phyloP scores from a whole-genome alignment of 2,113 vertebrate genomes.

The Philantomba maxwellii region DNA sequence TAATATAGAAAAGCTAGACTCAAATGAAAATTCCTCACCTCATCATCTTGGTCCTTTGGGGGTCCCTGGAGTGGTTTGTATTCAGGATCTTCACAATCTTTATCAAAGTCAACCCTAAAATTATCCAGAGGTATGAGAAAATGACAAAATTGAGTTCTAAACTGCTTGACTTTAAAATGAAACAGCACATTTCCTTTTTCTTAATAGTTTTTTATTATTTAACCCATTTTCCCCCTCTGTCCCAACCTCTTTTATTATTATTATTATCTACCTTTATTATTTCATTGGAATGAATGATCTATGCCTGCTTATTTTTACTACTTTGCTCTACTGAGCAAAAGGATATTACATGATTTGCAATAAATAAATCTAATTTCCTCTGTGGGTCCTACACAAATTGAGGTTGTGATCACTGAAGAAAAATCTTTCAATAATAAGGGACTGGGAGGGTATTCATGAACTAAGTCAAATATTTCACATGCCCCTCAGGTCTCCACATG shows the following conservation, averaged over 20 bases:
- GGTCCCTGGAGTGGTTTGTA: conserved; percentile 88
- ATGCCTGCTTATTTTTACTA: not conserved
- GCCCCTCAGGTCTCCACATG: conserved; percentile 74
- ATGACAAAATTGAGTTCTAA: not conserved
- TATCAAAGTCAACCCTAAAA: conserved; percentile 87
- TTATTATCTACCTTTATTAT: conserved; percentile 4
- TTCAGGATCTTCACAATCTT: conserved; percentile 92
- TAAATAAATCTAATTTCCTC: conserved; percentile 17
- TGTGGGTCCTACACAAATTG: not conserved
- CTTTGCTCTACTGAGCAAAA: not conserved
- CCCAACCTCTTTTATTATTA: not conserved
- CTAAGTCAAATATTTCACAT: conserved; percentile 21
- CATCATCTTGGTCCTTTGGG: conserved; percentile 87
- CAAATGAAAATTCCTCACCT: conserved; percentile 78
- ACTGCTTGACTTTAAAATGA: conserved; percentile 24
- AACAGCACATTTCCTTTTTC: not conserved
- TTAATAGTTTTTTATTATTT: not conserved
- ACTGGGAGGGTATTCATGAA: not conserved
- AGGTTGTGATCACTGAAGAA: not conserved
- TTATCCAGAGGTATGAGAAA: conserved; percentile 36
- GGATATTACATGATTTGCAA: conserved; percentile 5
- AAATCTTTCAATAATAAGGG: not conserved
- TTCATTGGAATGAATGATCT: not conserved
- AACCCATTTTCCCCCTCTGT: not conserved
- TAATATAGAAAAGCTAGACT: conserved; percentile 32